Evolutionary conservation across 2,113 vertebrate species (phyloP).

Genomic region (Gymnobelideus leadbeateri): DNA sequence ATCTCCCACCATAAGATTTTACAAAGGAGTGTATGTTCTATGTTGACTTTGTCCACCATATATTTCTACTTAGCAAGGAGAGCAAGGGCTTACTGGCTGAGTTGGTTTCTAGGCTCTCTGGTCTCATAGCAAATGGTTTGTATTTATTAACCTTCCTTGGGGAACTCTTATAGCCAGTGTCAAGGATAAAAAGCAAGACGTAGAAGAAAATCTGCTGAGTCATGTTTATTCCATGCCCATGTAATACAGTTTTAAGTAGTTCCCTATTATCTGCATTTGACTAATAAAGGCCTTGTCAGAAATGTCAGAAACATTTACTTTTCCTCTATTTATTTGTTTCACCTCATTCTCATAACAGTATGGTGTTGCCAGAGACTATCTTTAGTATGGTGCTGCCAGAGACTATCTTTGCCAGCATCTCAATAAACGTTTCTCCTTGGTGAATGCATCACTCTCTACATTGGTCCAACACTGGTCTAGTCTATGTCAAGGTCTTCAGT

Average conservation of each 20-base stretch:
- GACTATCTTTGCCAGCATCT: slow-evolving; percentile 13
- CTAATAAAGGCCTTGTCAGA: not conserved
- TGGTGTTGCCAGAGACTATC: not conserved
- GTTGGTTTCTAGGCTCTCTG: not conserved
- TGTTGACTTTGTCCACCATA: not conserved
- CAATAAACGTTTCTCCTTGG: not conserved
- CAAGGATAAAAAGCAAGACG: not conserved
- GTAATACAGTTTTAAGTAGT: not conserved
- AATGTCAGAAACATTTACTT: not conserved
- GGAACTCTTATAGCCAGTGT: not conserved
- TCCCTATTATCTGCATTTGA: not conserved
- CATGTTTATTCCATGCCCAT: not conserved
- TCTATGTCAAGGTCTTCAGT: not conserved
- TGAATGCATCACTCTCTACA: not conserved
- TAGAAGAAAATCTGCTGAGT: not conserved
- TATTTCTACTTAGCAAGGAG: not conserved
- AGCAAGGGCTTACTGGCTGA: not conserved
- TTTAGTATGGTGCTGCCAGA: slow-evolving; percentile 15
- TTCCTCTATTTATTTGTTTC: not conserved
- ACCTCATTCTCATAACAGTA: not conserved
- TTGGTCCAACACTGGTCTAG: slow-evolving; percentile 25
- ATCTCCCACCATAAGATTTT: not conserved
- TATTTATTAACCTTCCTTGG: not conserved
- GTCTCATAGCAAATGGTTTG: not conserved
- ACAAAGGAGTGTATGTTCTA: not conserved